Evolutionary conservation across 1,140 invertebrate species (phyloP).

Genomic region (Lethrus apterus): DNA sequence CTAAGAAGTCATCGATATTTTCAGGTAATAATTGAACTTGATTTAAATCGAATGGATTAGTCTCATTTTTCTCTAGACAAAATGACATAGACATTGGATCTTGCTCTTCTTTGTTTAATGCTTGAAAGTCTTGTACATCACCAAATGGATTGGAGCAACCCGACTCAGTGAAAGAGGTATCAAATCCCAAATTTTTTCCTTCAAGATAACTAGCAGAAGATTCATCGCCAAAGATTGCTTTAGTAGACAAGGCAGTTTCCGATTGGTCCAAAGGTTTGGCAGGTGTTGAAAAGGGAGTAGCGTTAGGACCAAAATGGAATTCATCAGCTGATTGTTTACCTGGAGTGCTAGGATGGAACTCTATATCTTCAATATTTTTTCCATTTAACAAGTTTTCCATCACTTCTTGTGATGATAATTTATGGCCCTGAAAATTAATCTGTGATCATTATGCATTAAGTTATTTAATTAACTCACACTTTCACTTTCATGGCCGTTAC

Average conservation of each 20-base stretch:
- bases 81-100: conserved; percentile 65
- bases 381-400: conserved; percentile 37
- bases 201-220: conserved; percentile 30
- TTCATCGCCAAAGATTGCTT: conserved; percentile 47
- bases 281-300: conserved; percentile 30
- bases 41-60: conserved; percentile 52
- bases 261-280: conserved; percentile 42
- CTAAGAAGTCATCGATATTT: conserved; percentile 46
- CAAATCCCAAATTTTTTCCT: conserved; percentile 6
- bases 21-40: conserved; percentile 55
- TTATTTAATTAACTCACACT: conserved; percentile 24
- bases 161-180: not conserved
- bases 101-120: conserved; percentile 42
- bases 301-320: conserved; percentile 37
- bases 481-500: conserved; percentile 44
- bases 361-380: conserved; percentile 38
- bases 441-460: not conserved
- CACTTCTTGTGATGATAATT: conserved; percentile 28
- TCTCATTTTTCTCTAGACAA: conserved; percentile 52
- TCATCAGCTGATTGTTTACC: conserved; percentile 24
- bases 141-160: conserved; percentile 2
- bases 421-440: conserved; percentile 24
- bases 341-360: conserved; percentile 34
- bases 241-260: conserved; percentile 43
- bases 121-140: not conserved